phyloP scores from a whole-genome alignment of 2,888 invertebrate genomes.

The Melieria picta region DNA sequence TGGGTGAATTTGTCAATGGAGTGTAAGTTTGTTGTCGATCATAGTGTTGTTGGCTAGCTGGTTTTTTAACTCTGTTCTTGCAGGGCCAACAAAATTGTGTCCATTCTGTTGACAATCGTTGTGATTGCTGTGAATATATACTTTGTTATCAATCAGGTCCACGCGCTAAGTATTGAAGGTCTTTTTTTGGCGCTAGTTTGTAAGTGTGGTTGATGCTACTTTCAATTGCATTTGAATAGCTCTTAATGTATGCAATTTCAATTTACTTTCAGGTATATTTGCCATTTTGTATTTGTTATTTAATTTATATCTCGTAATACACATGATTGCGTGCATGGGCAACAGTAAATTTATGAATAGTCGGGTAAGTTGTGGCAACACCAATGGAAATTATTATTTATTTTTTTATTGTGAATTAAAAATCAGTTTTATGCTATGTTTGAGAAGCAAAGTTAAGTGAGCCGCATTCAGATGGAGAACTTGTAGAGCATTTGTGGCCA shows the following conservation, averaged over 20 bases:
- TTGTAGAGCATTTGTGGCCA: no score
- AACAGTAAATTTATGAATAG: slow-evolving; percentile 68
- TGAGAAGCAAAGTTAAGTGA: no score
- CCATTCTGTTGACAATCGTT: slow-evolving; percentile 73
- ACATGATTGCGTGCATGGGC: slow-evolving; percentile 77
- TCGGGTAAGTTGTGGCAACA: slow-evolving; percentile 62
- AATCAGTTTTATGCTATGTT: no score
- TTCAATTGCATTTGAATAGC: background rate
- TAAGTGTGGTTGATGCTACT: slow-evolving; percentile 47
- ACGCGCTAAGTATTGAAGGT: slow-evolving; percentile 65
- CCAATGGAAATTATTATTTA: background rate
- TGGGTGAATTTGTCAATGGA: slow-evolving; percentile 88
- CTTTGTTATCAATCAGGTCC: slow-evolving; percentile 75
- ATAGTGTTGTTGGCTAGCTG: background rate
- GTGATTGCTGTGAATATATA: slow-evolving; percentile 84
- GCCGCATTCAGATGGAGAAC: no score
- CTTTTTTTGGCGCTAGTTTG: slow-evolving; percentile 66
- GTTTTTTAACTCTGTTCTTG: slow-evolving; percentile 50
- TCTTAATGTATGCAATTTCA: slow-evolving; percentile 16
- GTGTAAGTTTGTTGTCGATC: slow-evolving; percentile 68
- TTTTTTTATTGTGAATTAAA: no score
- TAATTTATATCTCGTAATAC: slow-evolving; percentile 78
- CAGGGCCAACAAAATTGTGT: slow-evolving; percentile 76
- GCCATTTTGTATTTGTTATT: slow-evolving; percentile 77
- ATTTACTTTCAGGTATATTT: slow-evolving; percentile 66